A percentile compares a stretch with the other conserved stretches of the same genome.
These are phyloP conservation scores for Drosophila novamexicana DNA, from an alignment of 1,140 invertebrate species.

Conservation along the genomic window DNA sequence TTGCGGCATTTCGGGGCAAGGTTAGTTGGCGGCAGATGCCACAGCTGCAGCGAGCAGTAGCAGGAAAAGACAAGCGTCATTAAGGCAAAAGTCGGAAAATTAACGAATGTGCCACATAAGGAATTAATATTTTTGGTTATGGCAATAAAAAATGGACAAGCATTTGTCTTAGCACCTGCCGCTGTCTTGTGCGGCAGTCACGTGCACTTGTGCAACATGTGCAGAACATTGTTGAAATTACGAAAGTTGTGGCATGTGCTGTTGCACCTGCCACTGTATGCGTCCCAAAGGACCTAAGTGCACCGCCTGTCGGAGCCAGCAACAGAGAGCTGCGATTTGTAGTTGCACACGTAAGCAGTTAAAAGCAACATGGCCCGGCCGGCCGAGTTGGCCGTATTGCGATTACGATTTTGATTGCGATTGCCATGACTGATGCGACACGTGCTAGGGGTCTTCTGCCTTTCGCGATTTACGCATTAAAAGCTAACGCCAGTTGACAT, in stretches of 20 bases:
- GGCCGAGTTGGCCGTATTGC: background rate
- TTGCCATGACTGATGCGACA: slow-evolving; percentile 20
- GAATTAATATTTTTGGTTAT: slow-evolving; percentile 1
- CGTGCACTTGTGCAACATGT: slow-evolving; percentile 62
- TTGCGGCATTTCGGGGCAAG: background rate
- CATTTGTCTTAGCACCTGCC: slow-evolving; percentile 34
- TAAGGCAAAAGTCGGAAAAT: slow-evolving; percentile 36
- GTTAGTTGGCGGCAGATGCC: background rate
- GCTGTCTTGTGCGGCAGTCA: slow-evolving; percentile 30
- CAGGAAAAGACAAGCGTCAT: slow-evolving; percentile 17
- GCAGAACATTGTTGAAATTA: slow-evolving; percentile 50
- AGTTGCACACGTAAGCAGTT: slow-evolving; percentile 67
- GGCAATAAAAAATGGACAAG: slow-evolving; percentile 34
- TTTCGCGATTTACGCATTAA: slow-evolving; percentile 35
- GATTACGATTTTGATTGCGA: slow-evolving; percentile 18
- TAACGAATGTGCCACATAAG: slow-evolving; percentile 31
- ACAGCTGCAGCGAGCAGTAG: background rate
- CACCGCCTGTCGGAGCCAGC: background rate
- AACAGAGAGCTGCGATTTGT: slow-evolving; percentile 46
- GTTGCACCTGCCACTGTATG: slow-evolving; percentile 52
- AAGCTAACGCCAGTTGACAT: slow-evolving; percentile 29
- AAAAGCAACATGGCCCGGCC: slow-evolving; percentile 36
- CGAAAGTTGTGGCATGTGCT: slow-evolving; percentile 26
- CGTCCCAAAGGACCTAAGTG: slow-evolving; percentile 35
- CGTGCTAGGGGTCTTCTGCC: slow-evolving; percentile 25